These are phyloP conservation scores for Seriola aureovittata DNA, from an alignment of 2,113 vertebrate species.

Conservation along the genomic window DNA sequence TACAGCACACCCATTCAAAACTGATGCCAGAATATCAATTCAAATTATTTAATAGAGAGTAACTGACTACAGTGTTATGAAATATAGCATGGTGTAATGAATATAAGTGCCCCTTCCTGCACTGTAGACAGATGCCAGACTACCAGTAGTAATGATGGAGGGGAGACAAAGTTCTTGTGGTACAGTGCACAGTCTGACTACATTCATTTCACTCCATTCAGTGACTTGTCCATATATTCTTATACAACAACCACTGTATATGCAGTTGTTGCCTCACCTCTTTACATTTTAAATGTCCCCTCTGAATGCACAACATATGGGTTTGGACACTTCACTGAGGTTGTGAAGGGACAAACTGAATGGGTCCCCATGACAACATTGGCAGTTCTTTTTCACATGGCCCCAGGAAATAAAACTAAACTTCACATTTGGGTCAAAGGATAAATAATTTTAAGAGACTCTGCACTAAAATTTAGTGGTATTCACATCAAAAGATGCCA, in stretches of 20 bases:
- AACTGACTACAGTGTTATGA: conserved; percentile 23
- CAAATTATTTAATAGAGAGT: conserved; percentile 39
- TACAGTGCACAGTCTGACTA: not conserved
- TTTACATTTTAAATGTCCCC: not conserved
- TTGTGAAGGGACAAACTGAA: conserved; percentile 1
- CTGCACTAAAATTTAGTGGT: not conserved
- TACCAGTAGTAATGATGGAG: conserved; percentile 10
- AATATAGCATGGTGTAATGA: conserved; percentile 25
- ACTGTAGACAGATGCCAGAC: conserved; percentile 41
- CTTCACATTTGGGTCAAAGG: conserved; percentile 46
- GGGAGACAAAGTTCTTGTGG: not conserved
- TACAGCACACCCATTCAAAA: conserved; percentile 31
- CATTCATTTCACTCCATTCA: not conserved
- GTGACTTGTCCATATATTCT: not conserved
- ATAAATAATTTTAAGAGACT: conserved; percentile 31
- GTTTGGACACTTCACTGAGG: not conserved
- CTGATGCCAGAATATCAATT: conserved; percentile 29
- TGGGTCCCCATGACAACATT: conserved; percentile 7
- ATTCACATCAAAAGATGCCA: conserved; percentile 12
- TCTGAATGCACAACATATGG: not conserved
- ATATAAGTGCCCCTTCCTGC: conserved; percentile 32
- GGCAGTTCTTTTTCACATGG: conserved; percentile 3
- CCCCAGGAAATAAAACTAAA: conserved; percentile 32
- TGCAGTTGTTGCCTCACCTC: not conserved
- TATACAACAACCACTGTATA: not conserved